A percentile compares a stretch with the other conserved stretches of the same genome.
Evolutionary conservation across 2,888 invertebrate species (phyloP).

Genomic region (Malacosoma neustria): DNA sequence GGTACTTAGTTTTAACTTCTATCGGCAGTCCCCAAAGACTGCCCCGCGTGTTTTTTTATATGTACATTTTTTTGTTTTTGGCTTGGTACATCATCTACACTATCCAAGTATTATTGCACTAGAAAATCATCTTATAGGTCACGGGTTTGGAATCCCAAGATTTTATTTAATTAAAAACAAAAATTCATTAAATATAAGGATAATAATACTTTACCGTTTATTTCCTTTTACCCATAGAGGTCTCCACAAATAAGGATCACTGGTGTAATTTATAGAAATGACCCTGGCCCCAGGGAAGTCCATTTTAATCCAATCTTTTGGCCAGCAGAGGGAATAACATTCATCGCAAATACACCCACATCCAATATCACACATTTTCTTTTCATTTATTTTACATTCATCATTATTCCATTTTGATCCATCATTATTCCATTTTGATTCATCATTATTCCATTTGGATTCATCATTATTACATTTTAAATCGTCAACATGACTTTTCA

Average conservation of each 20-base stretch:
- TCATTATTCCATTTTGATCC: slow-evolving; percentile 14
- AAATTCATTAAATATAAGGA: no score
- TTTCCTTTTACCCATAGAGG: slow-evolving; percentile 82
- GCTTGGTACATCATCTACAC: no score
- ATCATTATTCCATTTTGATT: slow-evolving; percentile 12
- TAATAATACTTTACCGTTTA: slow-evolving; percentile 59
- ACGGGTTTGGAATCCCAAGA: no score
- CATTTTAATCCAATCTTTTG: slow-evolving; percentile 87
- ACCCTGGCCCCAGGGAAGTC: slow-evolving; percentile 86
- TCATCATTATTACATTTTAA: slow-evolving; percentile 12
- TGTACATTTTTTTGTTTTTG: no score
- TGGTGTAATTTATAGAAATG: slow-evolving; percentile 87
- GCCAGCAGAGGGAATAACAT: slow-evolving; percentile 84
- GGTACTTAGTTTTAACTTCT: no score
- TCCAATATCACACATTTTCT: slow-evolving; percentile 34
- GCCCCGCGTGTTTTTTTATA: no score
- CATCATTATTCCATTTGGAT: slow-evolving; percentile 13
- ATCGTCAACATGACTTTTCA: slow-evolving; percentile 9
- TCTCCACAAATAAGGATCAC: slow-evolving; percentile 85
- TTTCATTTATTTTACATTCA: slow-evolving; percentile 22
- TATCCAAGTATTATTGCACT: no score
- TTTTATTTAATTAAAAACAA: no score
- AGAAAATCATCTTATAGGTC: no score
- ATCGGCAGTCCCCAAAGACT: no score
- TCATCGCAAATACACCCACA: slow-evolving; percentile 58